Base-by-base conservation (phyloP, 2,888 invertebrate genomes). In the Altica lythri region DNA sequence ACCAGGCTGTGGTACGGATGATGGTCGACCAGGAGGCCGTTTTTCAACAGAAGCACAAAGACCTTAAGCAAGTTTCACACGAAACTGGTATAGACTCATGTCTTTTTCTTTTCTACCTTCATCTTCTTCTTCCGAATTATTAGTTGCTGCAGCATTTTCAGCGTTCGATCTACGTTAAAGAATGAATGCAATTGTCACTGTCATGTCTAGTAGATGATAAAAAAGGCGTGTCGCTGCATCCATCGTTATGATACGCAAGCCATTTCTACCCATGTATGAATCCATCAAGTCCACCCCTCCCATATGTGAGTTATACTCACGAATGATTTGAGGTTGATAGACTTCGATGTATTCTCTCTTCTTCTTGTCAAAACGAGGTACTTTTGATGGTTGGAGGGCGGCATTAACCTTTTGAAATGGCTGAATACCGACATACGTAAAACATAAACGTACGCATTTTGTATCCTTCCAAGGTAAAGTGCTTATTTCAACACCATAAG, bases 1-100 rank as follows among this genome's bases (percentile, higher is more conserved):
- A 19, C 19, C 2, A 22, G 10, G 18, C 10, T 2, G 38, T 10
- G 22, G n/a, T n/a, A n/a, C n/a, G n/a, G n/a, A n/a, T n/a, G n/a
- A n/a, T n/a, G n/a, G 38, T 38, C 19, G 38, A 19, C 38, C 38
- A 19, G 12, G 10, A 10, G 22, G 22, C 10, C 9, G 9, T 38
- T 19, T 38, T 38, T 38, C 6, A 38, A 38, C 12, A 38, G 19
- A 38, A 38, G 38, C 12, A 13, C 38, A 38, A n/a, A 38, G 38
- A 38, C 22, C 38, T 38, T 19, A 2, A 38, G 38, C 22, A 38
- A 38, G 9, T 4, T 38, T 38, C 22, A 38, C 34, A 38, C 38
- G 22, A 38, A 38, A 38, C 38, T 38, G 38, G 12, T 19, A 38
- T 38, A 38, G 38, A 2, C 38, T 38, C 38, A 38, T 38, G 19